A percentile compares a stretch with the other conserved stretches of the same genome.
Conservation (phyloP, 2,888 invertebrate genomes). For the Meiosimyza platycephala region DNA sequence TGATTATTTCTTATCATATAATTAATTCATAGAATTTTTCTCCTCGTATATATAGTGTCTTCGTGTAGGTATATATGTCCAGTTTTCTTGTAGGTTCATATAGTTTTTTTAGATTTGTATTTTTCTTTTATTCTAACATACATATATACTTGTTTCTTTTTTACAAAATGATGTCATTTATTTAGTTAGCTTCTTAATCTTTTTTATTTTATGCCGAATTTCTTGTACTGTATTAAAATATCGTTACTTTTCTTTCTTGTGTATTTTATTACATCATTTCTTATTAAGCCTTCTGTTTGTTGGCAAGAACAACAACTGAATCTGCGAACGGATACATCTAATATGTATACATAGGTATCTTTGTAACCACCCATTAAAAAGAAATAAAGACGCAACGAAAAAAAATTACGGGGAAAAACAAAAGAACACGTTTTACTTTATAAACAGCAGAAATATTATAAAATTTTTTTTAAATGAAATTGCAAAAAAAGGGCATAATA, state of each 20-base stretch:
- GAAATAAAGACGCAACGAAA: neutral
- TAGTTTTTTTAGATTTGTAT: neutral
- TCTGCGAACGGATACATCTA: neutral
- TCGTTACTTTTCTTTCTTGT: neutral
- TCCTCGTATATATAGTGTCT: neutral
- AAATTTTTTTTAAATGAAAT: no score
- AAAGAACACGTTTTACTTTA: no score
- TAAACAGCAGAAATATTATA: no score
- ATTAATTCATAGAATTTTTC: slow-evolving; percentile 21
- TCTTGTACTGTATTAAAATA: neutral
- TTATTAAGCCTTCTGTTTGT: slow-evolving; percentile 4
- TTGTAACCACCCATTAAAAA: neutral
- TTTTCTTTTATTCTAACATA: neutral
- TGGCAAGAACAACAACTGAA: neutral
- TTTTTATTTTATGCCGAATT: slow-evolving; percentile 8
- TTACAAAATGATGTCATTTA: slow-evolving; percentile 24
- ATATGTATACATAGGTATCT: neutral
- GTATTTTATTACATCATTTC: slow-evolving; percentile 5
- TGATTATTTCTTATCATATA: slow-evolving; percentile 11
- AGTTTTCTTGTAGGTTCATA: no score
- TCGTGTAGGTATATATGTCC: neutral
- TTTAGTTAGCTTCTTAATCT: neutral
- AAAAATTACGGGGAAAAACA: neutral
- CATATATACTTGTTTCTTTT: neutral
- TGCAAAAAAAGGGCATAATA: no score